Percentiles rank a stretch among this genome's conserved stretches.
phyloP scores from a whole-genome alignment of 1,140 invertebrate genomes.

The Leptonema lineaticorne region DNA sequence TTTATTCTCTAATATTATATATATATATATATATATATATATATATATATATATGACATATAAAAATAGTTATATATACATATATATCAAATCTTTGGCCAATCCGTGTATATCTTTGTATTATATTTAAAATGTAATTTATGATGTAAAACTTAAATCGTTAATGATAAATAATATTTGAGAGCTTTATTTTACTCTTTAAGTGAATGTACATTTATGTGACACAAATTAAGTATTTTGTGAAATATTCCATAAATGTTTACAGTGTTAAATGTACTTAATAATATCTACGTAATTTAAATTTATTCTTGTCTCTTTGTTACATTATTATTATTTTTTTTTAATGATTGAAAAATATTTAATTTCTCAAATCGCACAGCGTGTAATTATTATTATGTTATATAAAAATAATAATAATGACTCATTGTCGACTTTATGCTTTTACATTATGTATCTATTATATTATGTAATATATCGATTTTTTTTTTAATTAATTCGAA shows the following conservation, averaged over 20 bases:
- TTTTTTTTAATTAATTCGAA: too few species aligned
- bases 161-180: neutral
- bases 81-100: too few species aligned
- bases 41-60: too few species aligned
- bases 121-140: neutral
- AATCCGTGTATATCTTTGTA: neutral
- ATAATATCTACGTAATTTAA: neutral
- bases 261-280: constrained; percentile 27
- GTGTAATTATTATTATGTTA: too few species aligned
- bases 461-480: too few species aligned
- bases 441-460: too few species aligned
- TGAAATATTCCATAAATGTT: constrained; percentile 42
- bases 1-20: too few species aligned
- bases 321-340: neutral
- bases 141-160: neutral
- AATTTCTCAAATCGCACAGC: neutral
- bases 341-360: neutral
- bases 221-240: constrained; percentile 34
- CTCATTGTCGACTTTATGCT: too few species aligned
- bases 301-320: too few species aligned
- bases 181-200: neutral
- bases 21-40: too few species aligned
- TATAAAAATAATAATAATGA: too few species aligned
- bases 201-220: constrained; percentile 32
- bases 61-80: too few species aligned